Evolutionary conservation across 2,888 invertebrate genomes (phyloP), one percentile per base, ranked within the genome.

Genomic region (Eilema griseolum): DNA sequence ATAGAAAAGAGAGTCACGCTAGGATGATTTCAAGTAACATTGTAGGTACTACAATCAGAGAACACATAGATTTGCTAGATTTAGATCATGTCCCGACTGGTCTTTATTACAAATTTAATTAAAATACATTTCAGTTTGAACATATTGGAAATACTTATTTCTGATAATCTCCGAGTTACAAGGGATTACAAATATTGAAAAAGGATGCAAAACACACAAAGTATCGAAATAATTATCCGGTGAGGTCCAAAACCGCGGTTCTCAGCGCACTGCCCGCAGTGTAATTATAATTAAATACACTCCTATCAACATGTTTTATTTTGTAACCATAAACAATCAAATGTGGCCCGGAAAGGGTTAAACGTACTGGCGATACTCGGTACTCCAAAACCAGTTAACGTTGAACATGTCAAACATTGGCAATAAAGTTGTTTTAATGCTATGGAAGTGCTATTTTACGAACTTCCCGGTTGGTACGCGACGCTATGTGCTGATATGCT

Each of bases 261-360:
- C 57, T 26, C 57, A 59, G 26, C 57, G 24, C 26, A 14, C 57
- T 59, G 24, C 14, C 57, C 24, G 57, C 57, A 26, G 57, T 24
- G 57, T 59, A 24, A 26, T 59, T 59, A 59, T 26, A 59, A 52
- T 52, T 52, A n/a, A 24, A 59, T 59, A 24, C 26, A 59, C 24
- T 59, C 12, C 23, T 26, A 59, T 59, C 24, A 59, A 59, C 16
- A 59, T 24, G 57, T 59, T 59, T 59, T 16, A 14, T 59, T 59
- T 26, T 59, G 12, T 28, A n/a, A 41, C n/a, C 28, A 56, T 28
- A 26, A 64, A 65, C 52, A 65, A 52, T 31, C 33, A 69, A 41
- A 26, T 60, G 5, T 24, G 1, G n/a, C 16, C 61, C 46, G 57
- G 24, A 56, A 65, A 24, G 57, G 26, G 57, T 26, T 4, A 12